A percentile compares a stretch with the other conserved stretches of the same genome.
phyloP scores from a whole-genome alignment of 2,888 invertebrate species.

The Polietes domitor region DNA sequence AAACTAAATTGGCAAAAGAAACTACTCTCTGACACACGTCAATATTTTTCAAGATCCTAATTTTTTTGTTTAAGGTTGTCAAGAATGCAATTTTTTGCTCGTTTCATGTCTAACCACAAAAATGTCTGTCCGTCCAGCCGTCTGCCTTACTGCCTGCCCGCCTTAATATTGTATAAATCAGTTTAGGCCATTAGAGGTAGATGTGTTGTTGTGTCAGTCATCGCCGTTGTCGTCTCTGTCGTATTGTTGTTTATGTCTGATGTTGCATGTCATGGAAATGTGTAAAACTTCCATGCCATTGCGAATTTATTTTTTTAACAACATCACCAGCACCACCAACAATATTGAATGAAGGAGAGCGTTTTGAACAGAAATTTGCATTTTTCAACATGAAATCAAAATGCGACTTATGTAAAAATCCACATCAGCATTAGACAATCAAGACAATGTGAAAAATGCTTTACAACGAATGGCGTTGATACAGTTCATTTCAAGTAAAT shows the following conservation, averaged over 20 bases:
- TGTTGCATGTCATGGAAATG: slow-evolving; percentile 24
- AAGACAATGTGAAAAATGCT: background rate
- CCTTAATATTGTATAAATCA: background rate
- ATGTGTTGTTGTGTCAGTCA: slow-evolving; percentile 3
- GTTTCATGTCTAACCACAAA: background rate
- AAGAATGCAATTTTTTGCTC: background rate
- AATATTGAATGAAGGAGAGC: too few species aligned
- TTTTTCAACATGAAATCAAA: slow-evolving; percentile 25
- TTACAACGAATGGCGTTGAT: slow-evolving; percentile 24
- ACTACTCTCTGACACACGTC: background rate
- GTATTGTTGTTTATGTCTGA: background rate
- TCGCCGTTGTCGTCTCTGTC: background rate
- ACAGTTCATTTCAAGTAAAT: slow-evolving; percentile 38
- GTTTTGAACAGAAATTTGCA: background rate
- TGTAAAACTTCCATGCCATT: background rate
- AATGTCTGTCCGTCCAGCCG: too few species aligned
- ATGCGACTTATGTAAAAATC: background rate
- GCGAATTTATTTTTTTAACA: too few species aligned
- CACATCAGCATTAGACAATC: background rate
- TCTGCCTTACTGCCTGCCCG: background rate
- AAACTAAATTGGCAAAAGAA: background rate
- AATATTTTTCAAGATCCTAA: background rate
- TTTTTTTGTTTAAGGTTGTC: background rate
- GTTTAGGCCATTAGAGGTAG: slow-evolving; percentile 3
- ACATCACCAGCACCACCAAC: too few species aligned